Evolutionary conservation across 2,113 vertebrate genomes (phyloP).

Genomic region (Centropristis striata): DNA sequence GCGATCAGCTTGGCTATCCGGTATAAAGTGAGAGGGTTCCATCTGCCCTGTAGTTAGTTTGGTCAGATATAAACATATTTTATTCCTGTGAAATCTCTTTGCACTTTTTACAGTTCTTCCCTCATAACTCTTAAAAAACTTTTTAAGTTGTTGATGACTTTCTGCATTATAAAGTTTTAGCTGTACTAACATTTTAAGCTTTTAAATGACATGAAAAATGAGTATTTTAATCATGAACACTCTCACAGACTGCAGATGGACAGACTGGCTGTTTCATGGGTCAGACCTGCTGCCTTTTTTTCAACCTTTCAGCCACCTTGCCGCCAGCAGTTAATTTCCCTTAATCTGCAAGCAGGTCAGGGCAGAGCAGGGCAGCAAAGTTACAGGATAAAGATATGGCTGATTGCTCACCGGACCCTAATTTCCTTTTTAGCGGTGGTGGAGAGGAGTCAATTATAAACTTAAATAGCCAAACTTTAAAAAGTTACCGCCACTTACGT

Average conservation of each 20-base stretch:
- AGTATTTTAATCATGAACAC: background rate
- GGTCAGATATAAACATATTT: too few relatives aligned
- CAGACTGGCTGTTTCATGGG: background rate
- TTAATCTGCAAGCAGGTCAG: constrained; percentile 56
- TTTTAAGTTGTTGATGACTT: background rate
- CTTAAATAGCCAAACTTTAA: constrained; percentile 61
- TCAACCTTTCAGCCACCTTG: constrained; percentile 26
- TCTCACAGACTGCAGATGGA: background rate
- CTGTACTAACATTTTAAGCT: background rate
- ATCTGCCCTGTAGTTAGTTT: too few relatives aligned
- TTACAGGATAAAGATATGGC: constrained; percentile 44
- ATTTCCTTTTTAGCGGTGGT: constrained; percentile 41
- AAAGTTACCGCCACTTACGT: constrained; percentile 51
- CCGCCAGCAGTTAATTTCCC: constrained; percentile 45
- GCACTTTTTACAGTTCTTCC: too few relatives aligned
- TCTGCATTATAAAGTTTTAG: background rate
- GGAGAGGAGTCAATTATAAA: constrained; percentile 67
- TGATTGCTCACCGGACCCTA: constrained; percentile 55
- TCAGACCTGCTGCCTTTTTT: constrained; percentile 21
- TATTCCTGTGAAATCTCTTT: background rate
- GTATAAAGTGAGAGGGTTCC: too few relatives aligned
- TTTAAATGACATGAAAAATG: background rate
- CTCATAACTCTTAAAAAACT: background rate
- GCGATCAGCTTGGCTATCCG: too few relatives aligned
- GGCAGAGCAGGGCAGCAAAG: constrained; percentile 31